Evolutionary conservation across 2,888 invertebrate genomes (phyloP), one percentile per base, ranked within the genome.

Genomic region (Neocrepidodera transversa): DNA sequence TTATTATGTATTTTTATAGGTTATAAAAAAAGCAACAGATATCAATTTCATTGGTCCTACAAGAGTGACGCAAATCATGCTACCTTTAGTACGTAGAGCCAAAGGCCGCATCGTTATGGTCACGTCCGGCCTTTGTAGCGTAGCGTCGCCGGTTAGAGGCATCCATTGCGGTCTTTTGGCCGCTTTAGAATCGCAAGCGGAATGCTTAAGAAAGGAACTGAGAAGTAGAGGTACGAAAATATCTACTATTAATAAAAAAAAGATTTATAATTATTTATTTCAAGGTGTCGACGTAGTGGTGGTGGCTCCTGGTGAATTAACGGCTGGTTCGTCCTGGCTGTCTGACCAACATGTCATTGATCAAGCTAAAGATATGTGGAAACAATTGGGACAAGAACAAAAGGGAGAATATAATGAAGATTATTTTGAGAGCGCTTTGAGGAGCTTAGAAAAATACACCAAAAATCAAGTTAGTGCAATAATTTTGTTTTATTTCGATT

Each of bases 261-360:
- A 6, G 6, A 28, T 28, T 8, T 28, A 28, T 10, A 6, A 23
- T 23, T 6, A 4, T 40, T 10, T 32, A n/a, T 26, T 54, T 52
- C n/a, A 17, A 66, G 66, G 91, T 45, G 93, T 93, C 8, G 90
- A 92, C 75, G 92, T 93, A 11, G 88, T 91, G 47, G 86, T 92
- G 17, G 89, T 94, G 30, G 92, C 93, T 65, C 91, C 93, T 35
- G 93, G 93, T 36, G 92, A 93, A 79, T 91, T 89, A 71, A 87
- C 92, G 6, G 89, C 91, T 0, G 92, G 93, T 73, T 90, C 86
- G 68, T 86, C 87, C 1, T 91, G 91, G 91, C 79, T 91, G 7
- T 86, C 86, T 14, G 89, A 91, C 67, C 84, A 80, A 18, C 66
- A 72, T 13, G 74, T 80, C 26, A 58, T 78, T 8, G 76, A 78